Conservation (phyloP, 2,888 invertebrate genomes). For the Dioctria linearis region DNA sequence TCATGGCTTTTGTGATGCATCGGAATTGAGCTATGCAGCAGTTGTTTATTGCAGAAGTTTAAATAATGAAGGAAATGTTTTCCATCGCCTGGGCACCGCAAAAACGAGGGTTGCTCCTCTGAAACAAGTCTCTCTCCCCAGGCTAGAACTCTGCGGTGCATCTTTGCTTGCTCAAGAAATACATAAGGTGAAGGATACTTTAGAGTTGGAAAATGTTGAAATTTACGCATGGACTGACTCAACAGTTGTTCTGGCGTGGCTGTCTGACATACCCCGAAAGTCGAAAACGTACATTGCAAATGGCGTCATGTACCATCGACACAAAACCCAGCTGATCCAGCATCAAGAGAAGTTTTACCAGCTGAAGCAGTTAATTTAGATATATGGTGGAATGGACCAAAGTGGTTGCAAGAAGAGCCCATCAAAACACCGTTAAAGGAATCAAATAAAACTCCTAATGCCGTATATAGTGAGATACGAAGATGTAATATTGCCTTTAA, state of each 20-base stretch:
- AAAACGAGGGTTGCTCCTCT: background rate
- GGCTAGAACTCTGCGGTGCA: background rate
- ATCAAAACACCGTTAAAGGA: background rate
- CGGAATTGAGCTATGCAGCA: no score
- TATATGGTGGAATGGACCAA: constrained; percentile 60
- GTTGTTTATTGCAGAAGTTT: no score
- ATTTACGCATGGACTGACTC: constrained; percentile 33
- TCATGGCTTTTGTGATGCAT: no score
- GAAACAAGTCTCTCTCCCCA: constrained; percentile 15
- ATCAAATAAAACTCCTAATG: no score
- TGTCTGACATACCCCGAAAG: constrained; percentile 45
- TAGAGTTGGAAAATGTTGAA: background rate
- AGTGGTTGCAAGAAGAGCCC: constrained; percentile 17
- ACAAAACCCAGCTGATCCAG: constrained; percentile 37
- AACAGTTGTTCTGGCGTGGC: constrained; percentile 56
- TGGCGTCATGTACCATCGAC: no score
- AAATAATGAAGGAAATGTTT: no score
- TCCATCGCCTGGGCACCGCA: no score
- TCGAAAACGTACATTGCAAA: no score
- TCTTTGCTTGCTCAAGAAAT: no score
- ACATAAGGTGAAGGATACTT: no score
- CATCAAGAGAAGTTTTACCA: constrained; percentile 58
- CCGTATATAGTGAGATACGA: no score
- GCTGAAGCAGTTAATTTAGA: constrained; percentile 36
- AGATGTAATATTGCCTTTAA: no score